Percentiles rank a stretch among this genome's conserved stretches.
These are phyloP conservation scores for Empidonax alnorum DNA, from an alignment of 2,113 vertebrate genomes.

Conservation along the genomic window DNA sequence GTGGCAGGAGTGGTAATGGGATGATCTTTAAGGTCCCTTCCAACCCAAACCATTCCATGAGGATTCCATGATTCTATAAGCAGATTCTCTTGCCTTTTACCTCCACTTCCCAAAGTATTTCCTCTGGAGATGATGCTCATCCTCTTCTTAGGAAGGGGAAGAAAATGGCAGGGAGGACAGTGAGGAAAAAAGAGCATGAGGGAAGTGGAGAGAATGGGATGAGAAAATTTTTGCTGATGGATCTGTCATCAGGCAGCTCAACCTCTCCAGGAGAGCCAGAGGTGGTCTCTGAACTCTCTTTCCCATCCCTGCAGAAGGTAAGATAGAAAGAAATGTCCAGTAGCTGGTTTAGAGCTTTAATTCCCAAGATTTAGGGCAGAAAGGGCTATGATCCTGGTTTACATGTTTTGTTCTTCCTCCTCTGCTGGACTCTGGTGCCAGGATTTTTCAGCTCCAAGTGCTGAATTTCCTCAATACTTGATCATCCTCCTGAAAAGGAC, in stretches of 20 bases:
- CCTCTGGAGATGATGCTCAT: background rate
- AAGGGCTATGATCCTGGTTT: background rate
- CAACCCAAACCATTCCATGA: background rate
- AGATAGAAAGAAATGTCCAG: rapidly evolving
- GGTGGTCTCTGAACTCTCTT: background rate
- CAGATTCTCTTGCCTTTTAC: background rate
- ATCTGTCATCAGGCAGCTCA: background rate
- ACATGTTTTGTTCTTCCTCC: rapidly evolving
- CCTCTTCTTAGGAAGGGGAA: background rate
- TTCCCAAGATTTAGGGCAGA: background rate
- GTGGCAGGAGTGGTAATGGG: background rate
- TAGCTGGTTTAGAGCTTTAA: background rate
- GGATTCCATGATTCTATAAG: background rate
- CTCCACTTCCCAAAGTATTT: background rate
- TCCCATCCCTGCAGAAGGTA: background rate
- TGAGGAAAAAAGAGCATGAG: background rate
- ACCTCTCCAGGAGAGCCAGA: background rate
- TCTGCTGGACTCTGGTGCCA: rapidly evolving
- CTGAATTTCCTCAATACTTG: no score
- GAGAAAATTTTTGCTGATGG: background rate
- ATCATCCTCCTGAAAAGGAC: background rate
- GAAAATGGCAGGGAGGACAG: background rate
- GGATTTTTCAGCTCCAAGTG: background rate
- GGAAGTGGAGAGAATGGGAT: background rate
- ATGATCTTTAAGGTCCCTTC: background rate